Evolutionary conservation across 2,888 invertebrate species (phyloP).

Genomic region (Anarsia innoxiella): DNA sequence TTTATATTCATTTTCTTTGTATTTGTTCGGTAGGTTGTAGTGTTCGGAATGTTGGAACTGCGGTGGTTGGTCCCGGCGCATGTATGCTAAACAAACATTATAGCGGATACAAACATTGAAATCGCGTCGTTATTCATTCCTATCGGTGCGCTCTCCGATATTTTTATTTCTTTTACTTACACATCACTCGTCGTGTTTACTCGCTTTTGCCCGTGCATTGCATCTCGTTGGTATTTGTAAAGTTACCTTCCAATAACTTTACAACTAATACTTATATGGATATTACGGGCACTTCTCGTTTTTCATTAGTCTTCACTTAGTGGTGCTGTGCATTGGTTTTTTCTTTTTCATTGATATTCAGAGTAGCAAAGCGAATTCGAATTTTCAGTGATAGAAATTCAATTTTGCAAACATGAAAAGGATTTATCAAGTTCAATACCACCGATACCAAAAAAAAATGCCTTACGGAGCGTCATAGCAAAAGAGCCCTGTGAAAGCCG

Average conservation of each 20-base stretch:
- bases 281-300: too few relatives aligned
- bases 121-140: conserved; percentile 52
- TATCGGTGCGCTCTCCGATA: conserved; percentile 38
- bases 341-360: too few relatives aligned
- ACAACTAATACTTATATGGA: too few relatives aligned
- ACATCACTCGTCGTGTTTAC: conserved; percentile 18
- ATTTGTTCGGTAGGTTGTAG: conserved; percentile 30
- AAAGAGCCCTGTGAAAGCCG: conserved; percentile 50
- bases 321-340: too few relatives aligned
- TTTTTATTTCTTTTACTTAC: conserved; percentile 19
- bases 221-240: conserved; percentile 11
- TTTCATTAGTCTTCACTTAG: too few relatives aligned
- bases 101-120: conserved; percentile 49
- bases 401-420: neutral
- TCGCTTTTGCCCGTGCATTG: conserved; percentile 18
- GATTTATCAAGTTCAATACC: conserved; percentile 11
- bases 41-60: conserved; percentile 24
- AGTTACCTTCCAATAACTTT: conserved; percentile 11
- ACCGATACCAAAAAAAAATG: conserved; percentile 32
- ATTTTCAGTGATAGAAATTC: neutral
- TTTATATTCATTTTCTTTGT: conserved; percentile 43
- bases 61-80: conserved; percentile 38
- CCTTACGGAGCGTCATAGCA: conserved; percentile 30
- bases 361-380: too few relatives aligned
- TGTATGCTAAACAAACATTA: conserved; percentile 53